phyloP scores from a whole-genome alignment of 2,888 invertebrate genomes.

The Orchesellides sinensis region DNA sequence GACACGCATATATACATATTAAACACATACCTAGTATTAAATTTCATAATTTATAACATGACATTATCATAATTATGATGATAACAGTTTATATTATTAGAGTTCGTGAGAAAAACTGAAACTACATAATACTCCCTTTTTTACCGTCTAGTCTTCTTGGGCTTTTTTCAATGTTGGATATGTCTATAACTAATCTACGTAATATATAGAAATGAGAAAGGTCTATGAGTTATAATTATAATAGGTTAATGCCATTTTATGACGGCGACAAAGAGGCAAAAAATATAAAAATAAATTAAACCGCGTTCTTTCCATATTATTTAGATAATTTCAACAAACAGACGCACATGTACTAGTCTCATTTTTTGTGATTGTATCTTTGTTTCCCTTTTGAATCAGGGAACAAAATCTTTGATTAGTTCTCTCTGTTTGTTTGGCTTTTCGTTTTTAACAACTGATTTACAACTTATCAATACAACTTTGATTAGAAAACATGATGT shows the following conservation, averaged over 20 bases:
- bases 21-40: slow-evolving; percentile 54
- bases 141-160: too few species aligned
- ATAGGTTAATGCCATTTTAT: slow-evolving; percentile 48
- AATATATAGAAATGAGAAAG: neutral
- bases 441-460: neutral
- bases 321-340: neutral
- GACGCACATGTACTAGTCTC: too few species aligned
- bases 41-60: slow-evolving; percentile 65
- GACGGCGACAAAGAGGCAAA: slow-evolving; percentile 35
- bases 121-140: too few species aligned
- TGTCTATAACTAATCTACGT: too few species aligned
- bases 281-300: neutral
- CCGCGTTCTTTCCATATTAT: neutral
- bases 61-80: slow-evolving; percentile 65
- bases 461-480: slow-evolving; percentile 61
- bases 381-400: slow-evolving; percentile 53
- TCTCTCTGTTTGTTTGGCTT: slow-evolving; percentile 27
- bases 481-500: slow-evolving; percentile 67
- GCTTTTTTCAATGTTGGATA: too few species aligned
- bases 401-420: slow-evolving; percentile 52
- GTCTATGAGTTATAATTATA: neutral
- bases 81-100: slow-evolving; percentile 16
- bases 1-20: slow-evolving; percentile 44
- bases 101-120: too few species aligned
- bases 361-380: too few species aligned